Percentiles rank a stretch among this genome's conserved stretches.
Conservation (phyloP, 1,140 invertebrate species). For the Drosophila tropicalis region DNA sequence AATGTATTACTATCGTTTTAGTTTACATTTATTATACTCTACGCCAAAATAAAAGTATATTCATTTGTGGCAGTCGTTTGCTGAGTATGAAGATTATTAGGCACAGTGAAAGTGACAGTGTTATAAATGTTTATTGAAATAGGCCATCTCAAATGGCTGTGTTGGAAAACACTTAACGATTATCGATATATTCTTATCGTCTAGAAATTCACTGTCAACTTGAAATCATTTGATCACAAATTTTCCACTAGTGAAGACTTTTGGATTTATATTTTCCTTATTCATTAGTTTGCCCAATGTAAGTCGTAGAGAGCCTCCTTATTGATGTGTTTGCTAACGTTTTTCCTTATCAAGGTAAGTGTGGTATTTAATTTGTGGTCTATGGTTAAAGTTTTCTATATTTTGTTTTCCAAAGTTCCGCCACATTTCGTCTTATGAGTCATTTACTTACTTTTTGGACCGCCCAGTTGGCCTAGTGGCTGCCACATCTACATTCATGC, state of each 20-base stretch:
- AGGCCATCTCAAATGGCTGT: no score
- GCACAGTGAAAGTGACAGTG: no score
- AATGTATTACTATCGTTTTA: neutral
- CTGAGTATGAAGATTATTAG: no score
- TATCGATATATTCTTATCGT: no score
- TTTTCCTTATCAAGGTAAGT: neutral
- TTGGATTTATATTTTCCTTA: neutral
- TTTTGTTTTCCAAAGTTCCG: neutral
- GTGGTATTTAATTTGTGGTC: no score
- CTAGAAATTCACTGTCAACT: no score
- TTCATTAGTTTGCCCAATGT: neutral
- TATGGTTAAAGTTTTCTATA: no score
- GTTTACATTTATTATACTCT: neutral
- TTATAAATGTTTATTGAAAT: no score
- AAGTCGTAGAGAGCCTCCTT: neutral
- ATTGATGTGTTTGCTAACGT: neutral
- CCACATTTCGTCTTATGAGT: conserved; percentile 46
- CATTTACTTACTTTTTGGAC: conserved; percentile 36
- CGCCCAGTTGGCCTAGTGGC: conserved; percentile 50
- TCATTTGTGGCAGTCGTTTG: neutral
- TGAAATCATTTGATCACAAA: no score
- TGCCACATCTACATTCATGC: neutral
- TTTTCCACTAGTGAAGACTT: no score
- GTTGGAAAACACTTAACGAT: no score
- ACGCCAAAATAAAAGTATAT: neutral